Base-by-base conservation (phyloP, 2,797 vertebrate species). In the Malurus splendens region DNA sequence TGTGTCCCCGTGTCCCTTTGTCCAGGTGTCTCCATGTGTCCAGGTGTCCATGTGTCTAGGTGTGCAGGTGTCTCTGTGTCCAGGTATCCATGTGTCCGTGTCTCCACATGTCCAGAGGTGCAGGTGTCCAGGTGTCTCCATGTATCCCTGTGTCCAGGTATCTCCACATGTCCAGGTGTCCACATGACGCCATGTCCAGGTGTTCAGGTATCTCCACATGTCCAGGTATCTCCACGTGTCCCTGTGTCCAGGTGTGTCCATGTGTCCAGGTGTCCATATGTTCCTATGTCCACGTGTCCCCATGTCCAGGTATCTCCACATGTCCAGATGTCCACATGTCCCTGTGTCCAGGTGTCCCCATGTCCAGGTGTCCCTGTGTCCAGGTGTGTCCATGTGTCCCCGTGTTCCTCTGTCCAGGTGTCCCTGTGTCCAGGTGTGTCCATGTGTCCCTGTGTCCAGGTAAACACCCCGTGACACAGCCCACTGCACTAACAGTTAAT, bases 121-220 rank as follows among this genome's bases (percentile, higher is more conserved):
- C 8, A 23, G 10, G 14, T 30, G 20, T 39, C 6, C 20, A 51
- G n/a, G 28, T 2, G 22, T 7, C 2, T 28, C 4, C 61, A 38
- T 3, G 11, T 32, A 7, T 56, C 14, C n/a, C 16, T 4, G 25
- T 28, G 3, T 50, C 14, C 42, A 44, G 44, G 39, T 39, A 39
- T 39, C 39, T 36, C 36, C 36, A 36, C 36, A 36, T 36, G 10
- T 36, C 36, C 36, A 36, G 36, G 36, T 36, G 36, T 36, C 36
- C 47, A 0, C 18, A 28, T 5, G 18, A 36, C 36, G 9, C 36
- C 36, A 5, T 10, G 36, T 36, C 9, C 32, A 33, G 0, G 3
- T 61, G 2, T 28, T 4, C 25, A 50, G 48, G 8, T 50, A 25
- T 50, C 8, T 36, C 33, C 33, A 36, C 33, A 36, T 36, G 36